Evolutionary conservation across 2,888 invertebrate genomes (phyloP).

Genomic region (Acholoe squamosa): DNA sequence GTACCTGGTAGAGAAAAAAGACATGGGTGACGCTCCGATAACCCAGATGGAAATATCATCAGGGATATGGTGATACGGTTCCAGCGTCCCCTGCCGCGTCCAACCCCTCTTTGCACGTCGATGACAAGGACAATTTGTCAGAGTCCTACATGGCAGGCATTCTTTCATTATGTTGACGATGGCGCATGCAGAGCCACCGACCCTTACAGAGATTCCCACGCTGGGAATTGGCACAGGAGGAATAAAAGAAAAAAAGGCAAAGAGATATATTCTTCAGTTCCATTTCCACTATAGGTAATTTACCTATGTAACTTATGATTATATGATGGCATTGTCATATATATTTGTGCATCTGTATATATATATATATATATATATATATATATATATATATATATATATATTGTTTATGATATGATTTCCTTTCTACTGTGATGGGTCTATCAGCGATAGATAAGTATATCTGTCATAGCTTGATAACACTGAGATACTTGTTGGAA

Average conservation of each 20-base stretch:
- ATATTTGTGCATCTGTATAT: not conserved
- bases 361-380: not conserved
- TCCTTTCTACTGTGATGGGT: no score
- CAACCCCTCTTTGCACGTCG: not conserved
- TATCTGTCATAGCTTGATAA: no score
- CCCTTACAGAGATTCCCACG: not conserved
- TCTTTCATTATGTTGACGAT: slow-evolving; percentile 48
- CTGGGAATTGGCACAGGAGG: not conserved
- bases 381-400: not conserved
- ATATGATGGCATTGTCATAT: not conserved
- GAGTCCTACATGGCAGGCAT: not conserved
- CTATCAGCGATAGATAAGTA: no score
- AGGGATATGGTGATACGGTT: not conserved
- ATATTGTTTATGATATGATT: not conserved
- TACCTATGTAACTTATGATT: no score
- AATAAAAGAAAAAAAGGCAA: no score
- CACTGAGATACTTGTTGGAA: no score
- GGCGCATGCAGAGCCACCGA: not conserved
- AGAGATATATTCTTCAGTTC: no score
- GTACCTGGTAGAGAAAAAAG: no score
- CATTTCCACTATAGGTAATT: no score
- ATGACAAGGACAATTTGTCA: slow-evolving; percentile 61
- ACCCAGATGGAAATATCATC: slow-evolving; percentile 56
- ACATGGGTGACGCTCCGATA: not conserved
- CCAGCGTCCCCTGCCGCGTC: slow-evolving; percentile 4